Evolutionary conservation across 2,888 invertebrate species (phyloP), one percentile per base, ranked within the genome.

Genomic region (Listrodromus nycthemerus): DNA sequence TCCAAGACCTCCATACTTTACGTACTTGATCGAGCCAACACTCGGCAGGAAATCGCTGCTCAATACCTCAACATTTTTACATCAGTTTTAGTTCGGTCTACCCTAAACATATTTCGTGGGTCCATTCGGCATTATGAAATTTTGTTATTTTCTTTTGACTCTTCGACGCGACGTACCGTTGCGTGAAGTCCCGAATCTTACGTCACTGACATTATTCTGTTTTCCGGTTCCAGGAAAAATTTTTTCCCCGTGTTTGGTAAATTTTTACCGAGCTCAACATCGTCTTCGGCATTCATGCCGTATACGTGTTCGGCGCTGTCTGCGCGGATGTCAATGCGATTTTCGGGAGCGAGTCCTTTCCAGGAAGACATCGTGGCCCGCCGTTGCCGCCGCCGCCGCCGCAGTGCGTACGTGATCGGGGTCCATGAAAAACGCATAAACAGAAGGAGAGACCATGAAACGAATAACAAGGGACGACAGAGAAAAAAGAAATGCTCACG

Each of bases 391-490:
- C 55, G 48, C 33, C 71, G 71, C 52, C 69, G 45, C 61, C 30
- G 69, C 63, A 30, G 21, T 13, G 21, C 41, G 76, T 88, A 87
- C 89, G 88, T 88, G 89, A 89, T 86, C 75, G 10, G 83, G 73
- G 52, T 82, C 75, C 70, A 50, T 77, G 77, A 84, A 77, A 81
- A 80, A 84, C 82, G 71, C 71, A 65, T 19, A 30, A 58, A 76
- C 66, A 61, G 48, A 66, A 50, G 30, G 37, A 41, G 74, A 50
- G 75, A 74, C 55, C 55, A 16, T 8, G n/a, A 21, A 55, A 33
- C 48, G 50, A 37, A 45, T 19, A 61, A 45, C 41, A 45, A 58
- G 76, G 37, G 10, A 37, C 16, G 33, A 67, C n/a, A 48, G 65
- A 67, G 52, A 65, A 21, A 58, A 65, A 52, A 41, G 63, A 69